phyloP scores from a whole-genome alignment of 2,113 vertebrate species.

The Apaloderma vittatum region DNA sequence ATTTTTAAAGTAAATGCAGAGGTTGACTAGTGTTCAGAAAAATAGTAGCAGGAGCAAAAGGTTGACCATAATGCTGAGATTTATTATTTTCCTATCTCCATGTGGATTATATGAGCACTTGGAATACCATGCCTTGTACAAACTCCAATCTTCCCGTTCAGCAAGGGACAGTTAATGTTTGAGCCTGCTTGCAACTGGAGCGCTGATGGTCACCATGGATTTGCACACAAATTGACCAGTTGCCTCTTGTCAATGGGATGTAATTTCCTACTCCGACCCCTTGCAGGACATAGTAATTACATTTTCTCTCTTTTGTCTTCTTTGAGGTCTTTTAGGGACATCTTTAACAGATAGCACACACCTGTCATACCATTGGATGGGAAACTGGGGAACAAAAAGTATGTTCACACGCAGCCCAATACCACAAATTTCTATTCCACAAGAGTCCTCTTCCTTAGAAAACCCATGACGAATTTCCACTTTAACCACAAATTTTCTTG shows the following conservation, averaged over 20 bases:
- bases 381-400: rapidly evolving
- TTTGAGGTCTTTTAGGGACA: not conserved
- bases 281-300: not conserved
- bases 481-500: not conserved
- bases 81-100: not conserved
- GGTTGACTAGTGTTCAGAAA: not conserved
- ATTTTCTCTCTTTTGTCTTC: not conserved
- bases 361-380: rapidly evolving
- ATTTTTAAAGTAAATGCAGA: not conserved
- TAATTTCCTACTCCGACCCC: not conserved
- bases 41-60: not conserved
- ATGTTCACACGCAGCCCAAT: not conserved
- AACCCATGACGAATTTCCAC: rapidly evolving
- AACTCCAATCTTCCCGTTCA: not conserved
- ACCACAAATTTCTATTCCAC: not conserved
- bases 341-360: not conserved
- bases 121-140: not conserved
- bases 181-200: not conserved
- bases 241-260: not conserved
- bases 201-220: not conserved
- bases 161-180: not conserved
- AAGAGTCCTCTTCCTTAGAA: not conserved
- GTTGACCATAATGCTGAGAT: not conserved
- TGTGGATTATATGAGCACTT: not conserved
- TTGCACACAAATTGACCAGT: too few relatives aligned